These are phyloP conservation scores for Dermatophagoides farinae DNA, from an alignment of 1,140 invertebrate genomes.

Conservation along the genomic window DNA sequence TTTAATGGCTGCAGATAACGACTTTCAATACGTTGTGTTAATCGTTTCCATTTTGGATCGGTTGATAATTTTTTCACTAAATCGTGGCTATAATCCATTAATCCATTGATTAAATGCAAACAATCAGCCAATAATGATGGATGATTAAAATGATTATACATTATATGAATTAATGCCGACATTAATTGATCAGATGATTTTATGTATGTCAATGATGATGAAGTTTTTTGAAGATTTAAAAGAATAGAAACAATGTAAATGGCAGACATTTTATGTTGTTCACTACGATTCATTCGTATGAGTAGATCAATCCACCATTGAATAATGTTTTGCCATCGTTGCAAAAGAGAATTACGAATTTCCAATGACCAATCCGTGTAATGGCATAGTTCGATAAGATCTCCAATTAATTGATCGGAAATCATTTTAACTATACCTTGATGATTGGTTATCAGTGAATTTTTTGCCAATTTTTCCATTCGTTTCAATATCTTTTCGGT, in stretches of 20 bases:
- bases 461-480: background rate
- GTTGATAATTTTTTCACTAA: too few relatives aligned
- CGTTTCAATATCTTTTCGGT: background rate
- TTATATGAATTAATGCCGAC: background rate
- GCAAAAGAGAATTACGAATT: background rate
- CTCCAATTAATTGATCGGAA: background rate
- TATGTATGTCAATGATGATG: background rate
- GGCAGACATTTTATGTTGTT: background rate
- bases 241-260: background rate
- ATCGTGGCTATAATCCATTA: too few relatives aligned
- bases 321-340: background rate
- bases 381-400: background rate
- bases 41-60: too few relatives aligned
- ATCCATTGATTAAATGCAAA: too few relatives aligned
- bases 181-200: background rate
- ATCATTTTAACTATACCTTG: background rate
- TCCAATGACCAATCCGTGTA: background rate
- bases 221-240: background rate
- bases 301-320: background rate
- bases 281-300: background rate
- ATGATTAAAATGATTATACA: background rate
- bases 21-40: too few relatives aligned
- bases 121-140: background rate
- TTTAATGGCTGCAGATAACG: too few relatives aligned
- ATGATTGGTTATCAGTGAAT: background rate